Base-by-base conservation (phyloP, 2,888 invertebrate genomes). In the Carterocephalus palaemon region DNA sequence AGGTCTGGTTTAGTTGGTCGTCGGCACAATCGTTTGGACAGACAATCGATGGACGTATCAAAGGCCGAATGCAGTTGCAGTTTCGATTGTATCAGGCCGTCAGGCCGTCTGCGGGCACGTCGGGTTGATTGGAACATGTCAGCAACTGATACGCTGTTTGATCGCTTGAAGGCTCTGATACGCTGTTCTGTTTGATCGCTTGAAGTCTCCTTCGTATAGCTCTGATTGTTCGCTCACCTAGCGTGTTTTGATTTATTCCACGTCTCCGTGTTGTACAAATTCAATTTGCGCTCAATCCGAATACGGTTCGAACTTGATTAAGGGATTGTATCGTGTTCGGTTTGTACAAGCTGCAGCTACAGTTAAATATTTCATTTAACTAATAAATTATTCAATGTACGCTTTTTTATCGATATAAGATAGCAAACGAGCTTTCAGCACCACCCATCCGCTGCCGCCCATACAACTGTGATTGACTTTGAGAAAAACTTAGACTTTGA, bases 1-100 rank as follows among this genome's bases (percentile, higher is more conserved):
- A 53, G 75, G 57, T 76, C 84, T 60, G 24, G 58, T 43, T 60
- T 32, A 34, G 28, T 46, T 70, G 80, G 83, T 59, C 57, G 60
- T 62, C 62, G 64, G 64, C 64, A 78, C 80, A 83, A 80, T 83
- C 79, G 78, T 78, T 74, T 68, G 72, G 80, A 82, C 78, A 81
- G 85, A 85, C 85, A 85, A 80, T 69, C 80, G 85, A 83, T 79
- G 84, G 85, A 84, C 82, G 79, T 77, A 82, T 85, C 83, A 85
- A 85, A 85, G 84, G 80, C 73, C 64, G 78, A 78, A 80, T 80
- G 82, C 84, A 83, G 81, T 81, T 78, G 81, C 81, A 77, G 77
- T 76, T 78, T 67, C 74, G 79, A 84, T 84, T 83, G 80, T 79
- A 83, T 83, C 78, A 75, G 71, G 77, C 79, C 76, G 83, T 79